Percentiles rank a stretch among this genome's conserved stretches.
These are phyloP conservation scores for Aythya baeri DNA, from an alignment of 2,113 vertebrate species.

Conservation along the genomic window DNA sequence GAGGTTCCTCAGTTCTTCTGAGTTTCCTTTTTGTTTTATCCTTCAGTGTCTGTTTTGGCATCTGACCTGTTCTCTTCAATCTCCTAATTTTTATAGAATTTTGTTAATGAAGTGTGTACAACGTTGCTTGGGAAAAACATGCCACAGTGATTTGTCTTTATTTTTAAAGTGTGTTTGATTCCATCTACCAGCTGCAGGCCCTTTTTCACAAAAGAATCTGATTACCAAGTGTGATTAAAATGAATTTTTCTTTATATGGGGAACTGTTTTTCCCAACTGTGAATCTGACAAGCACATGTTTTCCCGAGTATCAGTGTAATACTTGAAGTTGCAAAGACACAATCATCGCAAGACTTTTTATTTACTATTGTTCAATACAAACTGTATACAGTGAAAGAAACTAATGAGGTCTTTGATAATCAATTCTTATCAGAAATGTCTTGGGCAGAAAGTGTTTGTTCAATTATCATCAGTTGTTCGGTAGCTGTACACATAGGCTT, in stretches of 20 bases:
- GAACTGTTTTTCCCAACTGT: not conserved
- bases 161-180: constrained; percentile 42
- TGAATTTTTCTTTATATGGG: constrained; percentile 33
- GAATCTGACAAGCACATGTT: constrained; percentile 33
- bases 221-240: constrained; percentile 56
- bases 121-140: not conserved
- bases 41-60: not conserved
- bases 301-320: not conserved
- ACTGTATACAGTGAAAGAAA: constrained; percentile 46
- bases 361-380: constrained; percentile 61
- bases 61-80: not conserved
- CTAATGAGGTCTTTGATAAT: constrained; percentile 67
- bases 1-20: not conserved
- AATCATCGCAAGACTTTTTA: constrained; percentile 50
- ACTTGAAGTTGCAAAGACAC: constrained; percentile 22
- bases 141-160: constrained; percentile 9
- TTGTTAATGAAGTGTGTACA: constrained; percentile 11
- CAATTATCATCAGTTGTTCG: constrained; percentile 65
- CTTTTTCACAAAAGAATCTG: constrained; percentile 58
- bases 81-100: not conserved
- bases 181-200: constrained; percentile 46
- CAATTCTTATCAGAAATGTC: constrained; percentile 63
- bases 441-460: constrained; percentile 41
- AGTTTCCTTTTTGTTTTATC: not conserved
- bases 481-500: not conserved